phyloP scores from a whole-genome alignment of 2,113 vertebrate genomes.

The Tympanuchus pallidicinctus region DNA sequence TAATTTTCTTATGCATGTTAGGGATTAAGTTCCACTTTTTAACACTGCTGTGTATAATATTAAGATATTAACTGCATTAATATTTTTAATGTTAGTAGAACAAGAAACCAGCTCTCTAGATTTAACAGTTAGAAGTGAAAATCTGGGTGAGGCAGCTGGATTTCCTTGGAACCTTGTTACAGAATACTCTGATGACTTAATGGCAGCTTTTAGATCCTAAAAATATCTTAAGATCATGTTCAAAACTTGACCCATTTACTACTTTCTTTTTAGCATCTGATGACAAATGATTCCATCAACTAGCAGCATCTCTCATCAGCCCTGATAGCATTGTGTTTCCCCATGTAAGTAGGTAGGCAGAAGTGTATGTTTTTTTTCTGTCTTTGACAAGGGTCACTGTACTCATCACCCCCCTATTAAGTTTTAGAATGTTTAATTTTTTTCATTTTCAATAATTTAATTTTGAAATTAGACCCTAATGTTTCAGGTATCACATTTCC shows the following conservation, averaged over 20 bases:
- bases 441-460: not conserved
- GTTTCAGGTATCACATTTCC: not conserved
- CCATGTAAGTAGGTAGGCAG: not conserved
- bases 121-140: slow-evolving; percentile 5
- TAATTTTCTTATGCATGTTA: not conserved
- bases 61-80: not conserved
- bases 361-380: not conserved
- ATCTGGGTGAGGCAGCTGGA: not conserved
- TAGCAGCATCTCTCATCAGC: not conserved
- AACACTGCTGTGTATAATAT: not conserved
- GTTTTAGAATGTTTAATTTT: slow-evolving; percentile 37
- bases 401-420: not conserved
- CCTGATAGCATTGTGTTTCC: not conserved
- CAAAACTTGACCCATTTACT: not conserved
- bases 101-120: not conserved
- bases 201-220: not conserved
- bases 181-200: not conserved
- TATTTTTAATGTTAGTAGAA: not conserved
- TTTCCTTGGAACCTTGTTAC: not conserved
- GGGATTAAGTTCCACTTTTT: not conserved
- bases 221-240: not conserved
- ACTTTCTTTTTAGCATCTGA: not conserved
- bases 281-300: not conserved
- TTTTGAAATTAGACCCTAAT: not conserved
- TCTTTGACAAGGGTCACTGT: not conserved